These are phyloP conservation scores for Dryobates pubescens DNA, from an alignment of 2,797 vertebrate genomes.

Conservation along the genomic window DNA sequence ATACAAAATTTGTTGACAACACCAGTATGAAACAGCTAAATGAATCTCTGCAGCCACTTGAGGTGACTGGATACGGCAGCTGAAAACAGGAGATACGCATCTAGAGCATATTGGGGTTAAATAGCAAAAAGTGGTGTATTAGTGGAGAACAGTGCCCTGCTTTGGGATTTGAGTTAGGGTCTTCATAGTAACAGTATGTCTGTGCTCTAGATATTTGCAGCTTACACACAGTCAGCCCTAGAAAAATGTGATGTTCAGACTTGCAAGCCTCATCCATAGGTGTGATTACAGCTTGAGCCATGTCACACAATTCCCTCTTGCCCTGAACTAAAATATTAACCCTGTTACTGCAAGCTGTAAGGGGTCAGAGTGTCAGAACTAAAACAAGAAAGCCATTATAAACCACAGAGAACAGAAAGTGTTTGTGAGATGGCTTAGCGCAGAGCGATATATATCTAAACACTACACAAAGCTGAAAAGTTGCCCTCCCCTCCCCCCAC, in stretches of 20 bases:
- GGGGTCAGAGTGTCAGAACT: not conserved
- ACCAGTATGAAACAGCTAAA: not conserved
- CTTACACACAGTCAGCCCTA: not conserved
- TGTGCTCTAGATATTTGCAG: not conserved
- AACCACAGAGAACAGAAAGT: not conserved
- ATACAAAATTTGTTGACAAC: not conserved
- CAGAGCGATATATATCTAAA: not conserved
- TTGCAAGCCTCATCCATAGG: not conserved
- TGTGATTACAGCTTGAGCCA: not conserved
- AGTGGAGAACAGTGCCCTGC: not conserved
- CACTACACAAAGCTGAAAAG: not conserved
- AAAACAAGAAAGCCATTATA: not conserved
- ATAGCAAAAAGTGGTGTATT: not conserved
- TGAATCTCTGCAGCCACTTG: not conserved
- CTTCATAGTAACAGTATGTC: not conserved
- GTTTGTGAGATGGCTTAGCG: not conserved
- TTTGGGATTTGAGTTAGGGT: not conserved
- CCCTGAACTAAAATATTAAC: conserved; percentile 28
- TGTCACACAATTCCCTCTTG: not conserved
- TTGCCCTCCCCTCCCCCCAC: not conserved
- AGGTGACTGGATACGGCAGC: not conserved
- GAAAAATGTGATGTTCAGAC: not conserved
- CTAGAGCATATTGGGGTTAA: not conserved
- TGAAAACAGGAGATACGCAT: not conserved
- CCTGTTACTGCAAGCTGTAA: not conserved